These are phyloP conservation scores for Cygnus buccinator DNA, from an alignment of 2,113 vertebrate species.

Conservation along the genomic window DNA sequence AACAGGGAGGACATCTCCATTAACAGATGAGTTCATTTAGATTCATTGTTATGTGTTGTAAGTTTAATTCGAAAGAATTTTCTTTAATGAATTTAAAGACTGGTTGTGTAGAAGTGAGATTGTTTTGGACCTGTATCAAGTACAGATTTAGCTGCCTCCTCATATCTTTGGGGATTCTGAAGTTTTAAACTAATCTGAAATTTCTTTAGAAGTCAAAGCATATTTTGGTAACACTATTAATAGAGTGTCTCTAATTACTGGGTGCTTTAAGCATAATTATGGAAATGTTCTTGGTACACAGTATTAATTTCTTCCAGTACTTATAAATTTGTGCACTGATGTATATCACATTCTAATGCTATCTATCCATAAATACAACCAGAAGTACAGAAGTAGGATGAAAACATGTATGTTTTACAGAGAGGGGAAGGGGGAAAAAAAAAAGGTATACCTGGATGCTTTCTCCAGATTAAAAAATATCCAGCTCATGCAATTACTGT, in stretches of 20 bases:
- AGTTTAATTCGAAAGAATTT: slow-evolving; percentile 25
- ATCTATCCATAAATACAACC: not conserved
- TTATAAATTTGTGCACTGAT: not conserved
- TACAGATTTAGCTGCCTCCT: not conserved
- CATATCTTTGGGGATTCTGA: slow-evolving; percentile 14
- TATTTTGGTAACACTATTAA: slow-evolving; percentile 64
- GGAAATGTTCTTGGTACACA: slow-evolving; percentile 3
- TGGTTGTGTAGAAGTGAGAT: not conserved
- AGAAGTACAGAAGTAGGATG: not conserved
- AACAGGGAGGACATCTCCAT: not conserved
- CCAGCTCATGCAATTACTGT: not conserved
- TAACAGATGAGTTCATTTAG: slow-evolving; percentile 11
- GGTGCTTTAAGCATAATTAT: slow-evolving; percentile 51
- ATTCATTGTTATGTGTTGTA: not conserved
- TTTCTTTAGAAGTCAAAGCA: slow-evolving; percentile 52
- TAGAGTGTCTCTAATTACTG: slow-evolving; percentile 52
- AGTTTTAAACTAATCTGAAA: slow-evolving; percentile 49
- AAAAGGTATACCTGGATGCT: not conserved
- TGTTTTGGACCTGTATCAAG: slow-evolving; percentile 38
- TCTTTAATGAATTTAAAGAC: slow-evolving; percentile 31
- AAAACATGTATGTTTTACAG: not conserved
- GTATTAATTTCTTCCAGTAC: not conserved
- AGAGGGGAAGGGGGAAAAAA: not conserved
- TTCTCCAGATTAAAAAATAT: not conserved
- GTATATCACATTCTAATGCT: not conserved